A percentile compares a stretch with the other conserved stretches of the same genome.
Conservation (phyloP, 2,888 invertebrate species). For the Ypsolopha scabrella region DNA sequence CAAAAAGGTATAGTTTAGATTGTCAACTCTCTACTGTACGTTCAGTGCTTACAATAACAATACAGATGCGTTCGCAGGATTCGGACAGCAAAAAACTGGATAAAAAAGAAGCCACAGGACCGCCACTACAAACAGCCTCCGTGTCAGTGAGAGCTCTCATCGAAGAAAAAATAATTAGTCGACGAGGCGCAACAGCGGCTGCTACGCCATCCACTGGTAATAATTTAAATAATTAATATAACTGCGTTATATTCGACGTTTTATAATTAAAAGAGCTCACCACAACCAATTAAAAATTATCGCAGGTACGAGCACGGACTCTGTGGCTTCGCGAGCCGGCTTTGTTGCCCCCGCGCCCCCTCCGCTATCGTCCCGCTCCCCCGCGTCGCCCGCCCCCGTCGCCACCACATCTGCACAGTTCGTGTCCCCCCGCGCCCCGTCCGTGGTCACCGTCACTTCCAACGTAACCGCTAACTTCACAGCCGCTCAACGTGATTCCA, state of each 20-base stretch:
- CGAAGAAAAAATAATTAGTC: constrained; percentile 93
- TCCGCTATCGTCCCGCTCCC: constrained; percentile 43
- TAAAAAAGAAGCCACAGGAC: constrained; percentile 85
- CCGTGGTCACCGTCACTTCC: constrained; percentile 42
- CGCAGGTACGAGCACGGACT: constrained; percentile 35
- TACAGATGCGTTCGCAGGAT: constrained; percentile 61
- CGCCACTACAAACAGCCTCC: constrained; percentile 92
- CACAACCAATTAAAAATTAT: constrained; percentile 9
- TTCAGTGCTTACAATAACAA: neutral
- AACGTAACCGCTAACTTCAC: constrained; percentile 31
- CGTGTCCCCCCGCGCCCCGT: constrained; percentile 55
- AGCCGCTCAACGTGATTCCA: constrained; percentile 76
- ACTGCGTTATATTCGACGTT: neutral
- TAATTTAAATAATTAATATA: neutral
- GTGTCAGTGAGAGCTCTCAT: constrained; percentile 91
- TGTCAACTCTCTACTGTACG: neutral
- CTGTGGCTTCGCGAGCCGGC: constrained; percentile 34
- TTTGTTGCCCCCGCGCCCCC: constrained; percentile 59
- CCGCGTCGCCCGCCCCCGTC: constrained; percentile 48
- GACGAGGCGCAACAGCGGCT: constrained; percentile 71
- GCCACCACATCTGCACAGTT: constrained; percentile 63
- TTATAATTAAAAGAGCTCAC: neutral
- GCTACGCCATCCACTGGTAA: constrained; percentile 37
- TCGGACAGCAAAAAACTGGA: constrained; percentile 88
- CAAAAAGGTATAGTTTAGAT: constrained; percentile 77